These are phyloP conservation scores for Ctenochaetus hawaiiensis DNA, from an alignment of 2,797 vertebrate genomes.

Conservation along the genomic window DNA sequence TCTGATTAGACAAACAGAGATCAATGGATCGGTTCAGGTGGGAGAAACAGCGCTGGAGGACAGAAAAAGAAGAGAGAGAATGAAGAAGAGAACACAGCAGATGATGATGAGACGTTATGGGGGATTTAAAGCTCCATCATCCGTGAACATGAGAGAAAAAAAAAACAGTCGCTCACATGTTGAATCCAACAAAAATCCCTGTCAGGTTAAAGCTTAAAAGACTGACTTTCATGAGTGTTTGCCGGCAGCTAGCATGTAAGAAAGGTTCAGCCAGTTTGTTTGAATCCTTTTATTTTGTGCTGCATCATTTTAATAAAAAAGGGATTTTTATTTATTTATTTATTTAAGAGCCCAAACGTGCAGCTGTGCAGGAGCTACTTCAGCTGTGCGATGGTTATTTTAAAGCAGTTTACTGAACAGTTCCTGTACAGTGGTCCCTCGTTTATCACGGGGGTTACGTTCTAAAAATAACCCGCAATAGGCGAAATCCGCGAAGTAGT, in stretches of 20 bases:
- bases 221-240: neutral
- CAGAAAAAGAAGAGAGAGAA: neutral
- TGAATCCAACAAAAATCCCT: constrained; percentile 9
- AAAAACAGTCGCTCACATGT: neutral
- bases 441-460: too few relatives aligned
- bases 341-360: neutral
- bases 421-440: too few relatives aligned
- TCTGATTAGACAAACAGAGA: constrained; percentile 75
- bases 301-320: neutral
- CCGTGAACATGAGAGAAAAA: constrained; percentile 1
- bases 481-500: too few relatives aligned
- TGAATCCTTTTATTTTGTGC: neutral
- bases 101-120: constrained; percentile 5
- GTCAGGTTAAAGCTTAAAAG: constrained; percentile 17
- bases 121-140: constrained; percentile 38
- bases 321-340: too few relatives aligned
- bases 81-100: constrained; percentile 6
- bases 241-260: neutral
- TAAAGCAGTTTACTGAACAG: too few relatives aligned
- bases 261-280: neutral
- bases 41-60: constrained; percentile 12
- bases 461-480: too few relatives aligned
- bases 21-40: constrained; percentile 52
- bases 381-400: neutral
- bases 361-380: neutral